Evolutionary conservation across 2,113 vertebrate genomes (phyloP).

Genomic region (Oophaga pumilio): DNA sequence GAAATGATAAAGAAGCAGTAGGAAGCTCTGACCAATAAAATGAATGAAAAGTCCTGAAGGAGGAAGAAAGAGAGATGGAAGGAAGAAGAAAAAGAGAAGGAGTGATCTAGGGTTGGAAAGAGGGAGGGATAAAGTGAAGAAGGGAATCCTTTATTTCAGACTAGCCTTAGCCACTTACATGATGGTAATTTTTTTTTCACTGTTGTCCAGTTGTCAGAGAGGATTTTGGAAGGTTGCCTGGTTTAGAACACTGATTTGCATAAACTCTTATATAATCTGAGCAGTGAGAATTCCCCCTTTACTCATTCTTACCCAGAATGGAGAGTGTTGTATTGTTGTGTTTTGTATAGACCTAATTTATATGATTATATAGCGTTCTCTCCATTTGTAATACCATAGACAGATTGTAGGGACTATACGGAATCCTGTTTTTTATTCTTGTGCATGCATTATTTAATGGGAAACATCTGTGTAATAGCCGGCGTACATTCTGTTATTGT

Average conservation of each 20-base stretch:
- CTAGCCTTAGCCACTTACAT: no score
- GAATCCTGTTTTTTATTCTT: conserved; percentile 10
- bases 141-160: no score
- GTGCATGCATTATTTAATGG: conserved; percentile 19
- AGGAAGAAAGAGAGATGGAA: not conserved
- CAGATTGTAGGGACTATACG: conserved; percentile 1
- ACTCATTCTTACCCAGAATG: no score
- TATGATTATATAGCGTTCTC: not conserved
- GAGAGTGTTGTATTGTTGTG: no score
- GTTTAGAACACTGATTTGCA: not conserved
- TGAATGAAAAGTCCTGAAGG: not conserved
- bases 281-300: no score
- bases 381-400: not conserved
- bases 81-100: not conserved
- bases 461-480: conserved; percentile 35
- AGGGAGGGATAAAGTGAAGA: not conserved
- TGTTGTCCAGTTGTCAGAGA: no score
- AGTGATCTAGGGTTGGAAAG: not conserved
- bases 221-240: no score
- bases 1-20: not conserved
- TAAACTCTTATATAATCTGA: not conserved
- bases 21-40: not conserved
- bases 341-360: not conserved
- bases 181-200: no score
- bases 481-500: conserved; percentile 11